phyloP scores from a whole-genome alignment of 1,140 invertebrate species.

The Calycopis cecrops region DNA sequence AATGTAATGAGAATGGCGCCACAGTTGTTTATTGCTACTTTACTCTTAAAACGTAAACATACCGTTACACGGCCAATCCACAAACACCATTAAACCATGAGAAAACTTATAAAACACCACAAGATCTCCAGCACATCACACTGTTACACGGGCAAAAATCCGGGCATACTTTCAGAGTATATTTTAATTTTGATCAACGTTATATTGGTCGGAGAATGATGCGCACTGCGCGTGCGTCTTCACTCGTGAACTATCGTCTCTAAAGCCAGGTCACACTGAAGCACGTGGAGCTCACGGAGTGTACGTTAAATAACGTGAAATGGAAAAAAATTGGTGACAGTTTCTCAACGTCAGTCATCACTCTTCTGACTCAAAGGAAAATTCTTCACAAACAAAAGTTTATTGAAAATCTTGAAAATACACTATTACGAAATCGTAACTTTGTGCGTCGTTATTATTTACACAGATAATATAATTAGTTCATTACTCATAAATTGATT shows the following conservation, averaged over 20 bases:
- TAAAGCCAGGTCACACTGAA: slow-evolving; percentile 35
- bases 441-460: too few relatives aligned
- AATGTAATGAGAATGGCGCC: background rate
- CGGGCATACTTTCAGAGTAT: slow-evolving; percentile 42
- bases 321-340: slow-evolving; percentile 39
- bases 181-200: slow-evolving; percentile 58
- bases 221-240: slow-evolving; percentile 53
- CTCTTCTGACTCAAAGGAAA: slow-evolving; percentile 16
- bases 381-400: slow-evolving; percentile 4
- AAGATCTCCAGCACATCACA: slow-evolving; percentile 20
- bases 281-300: slow-evolving; percentile 41
- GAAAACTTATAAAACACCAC: too few relatives aligned
- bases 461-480: too few relatives aligned
- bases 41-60: slow-evolving; percentile 10
- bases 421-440: background rate
- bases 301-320: slow-evolving; percentile 29
- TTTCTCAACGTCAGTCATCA: slow-evolving; percentile 47
- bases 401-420: slow-evolving; percentile 14
- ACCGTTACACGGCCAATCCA: slow-evolving; percentile 3
- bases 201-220: slow-evolving; percentile 51
- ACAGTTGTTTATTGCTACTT: slow-evolving; percentile 13
- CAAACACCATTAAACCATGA: slow-evolving; percentile 14
- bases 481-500: too few relatives aligned
- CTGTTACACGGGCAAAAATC: slow-evolving; percentile 17
- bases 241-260: slow-evolving; percentile 34